Evolutionary conservation across 1,140 invertebrate species (phyloP), one percentile per base, ranked within the genome.

Genomic region (Ditylenchus dipsaci): DNA sequence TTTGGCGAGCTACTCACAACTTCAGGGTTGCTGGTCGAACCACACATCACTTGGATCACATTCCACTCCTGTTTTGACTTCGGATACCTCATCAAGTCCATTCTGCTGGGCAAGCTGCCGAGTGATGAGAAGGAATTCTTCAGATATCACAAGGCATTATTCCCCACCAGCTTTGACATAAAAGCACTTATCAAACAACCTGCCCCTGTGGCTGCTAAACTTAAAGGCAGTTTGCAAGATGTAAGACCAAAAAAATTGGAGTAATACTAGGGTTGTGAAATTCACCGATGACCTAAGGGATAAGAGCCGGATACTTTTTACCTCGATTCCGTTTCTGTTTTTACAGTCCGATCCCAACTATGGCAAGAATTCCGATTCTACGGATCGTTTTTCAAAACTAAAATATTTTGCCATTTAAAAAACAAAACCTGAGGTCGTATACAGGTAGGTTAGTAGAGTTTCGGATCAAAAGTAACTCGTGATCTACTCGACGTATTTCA

Each of bases 101-200:
- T 80, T 43, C 67, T 80, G 27, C 57, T 78, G 27, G 63, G 30
- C 9, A 72, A 91, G 84, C 85, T 97, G 70, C 93, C 93, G 29
- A 87, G 89, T 72, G 92, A 95, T 80, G 94, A 81, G 84, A 89
- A 88, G 75, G 91, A 95, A 80, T 98, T 97, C 83, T 96, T 97
- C 84, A 91, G 95, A 78, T 87, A 92, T 64, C 86, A 97, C 49
- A 89, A 90, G 83, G 87, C 95, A 76, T 96, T 94, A 83, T 98
- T 97, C 85, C 93, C 93, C 49, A 91, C 90, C 68, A 92, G 96
- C 69, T 97, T 96, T 84, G 95, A 98, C 87, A 91, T 97, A 49
- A 98, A 95, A 88, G 95, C 96, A 84, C 85, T 97, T 67, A 95
- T 97, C 92, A 95, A 95, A 84, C 91, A 93, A 60, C 96, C 93